Percentiles rank a stretch among this genome's conserved stretches.
phyloP scores from a whole-genome alignment of 2,113 vertebrate genomes.

The Phaethon lepturus region DNA sequence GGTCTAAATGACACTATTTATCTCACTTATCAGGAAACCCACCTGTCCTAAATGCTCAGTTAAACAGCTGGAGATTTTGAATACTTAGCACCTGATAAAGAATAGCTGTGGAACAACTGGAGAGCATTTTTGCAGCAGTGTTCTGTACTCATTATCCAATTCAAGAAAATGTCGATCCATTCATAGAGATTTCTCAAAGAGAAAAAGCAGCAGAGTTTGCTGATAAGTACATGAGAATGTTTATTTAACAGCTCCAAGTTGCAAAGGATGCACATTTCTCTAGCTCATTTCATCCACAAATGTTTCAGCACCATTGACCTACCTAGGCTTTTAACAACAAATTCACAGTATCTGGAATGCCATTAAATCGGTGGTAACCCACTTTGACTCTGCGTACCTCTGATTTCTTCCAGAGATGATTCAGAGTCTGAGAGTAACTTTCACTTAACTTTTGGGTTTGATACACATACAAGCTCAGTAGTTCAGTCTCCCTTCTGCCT shows the following conservation, averaged over 20 bases:
- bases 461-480: background rate
- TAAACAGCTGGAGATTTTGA: background rate
- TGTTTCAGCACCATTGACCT: background rate
- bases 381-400: background rate
- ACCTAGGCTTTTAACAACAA: background rate
- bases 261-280: background rate
- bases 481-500: background rate
- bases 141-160: background rate
- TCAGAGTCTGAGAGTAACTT: background rate
- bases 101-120: background rate
- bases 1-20: conserved; percentile 16
- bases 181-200: background rate
- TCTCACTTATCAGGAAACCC: conserved; percentile 16
- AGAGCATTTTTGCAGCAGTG: background rate
- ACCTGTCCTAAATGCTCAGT: background rate
- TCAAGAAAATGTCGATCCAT: background rate
- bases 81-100: background rate
- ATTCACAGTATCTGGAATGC: background rate
- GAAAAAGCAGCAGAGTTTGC: background rate
- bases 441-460: background rate
- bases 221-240: background rate
- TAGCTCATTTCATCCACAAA: conserved; percentile 6
- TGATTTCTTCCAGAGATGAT: background rate
- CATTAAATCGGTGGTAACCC: background rate
- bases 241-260: background rate